Evolutionary conservation across 1,140 invertebrate genomes (phyloP).

Genomic region (Batillaria attramentaria): DNA sequence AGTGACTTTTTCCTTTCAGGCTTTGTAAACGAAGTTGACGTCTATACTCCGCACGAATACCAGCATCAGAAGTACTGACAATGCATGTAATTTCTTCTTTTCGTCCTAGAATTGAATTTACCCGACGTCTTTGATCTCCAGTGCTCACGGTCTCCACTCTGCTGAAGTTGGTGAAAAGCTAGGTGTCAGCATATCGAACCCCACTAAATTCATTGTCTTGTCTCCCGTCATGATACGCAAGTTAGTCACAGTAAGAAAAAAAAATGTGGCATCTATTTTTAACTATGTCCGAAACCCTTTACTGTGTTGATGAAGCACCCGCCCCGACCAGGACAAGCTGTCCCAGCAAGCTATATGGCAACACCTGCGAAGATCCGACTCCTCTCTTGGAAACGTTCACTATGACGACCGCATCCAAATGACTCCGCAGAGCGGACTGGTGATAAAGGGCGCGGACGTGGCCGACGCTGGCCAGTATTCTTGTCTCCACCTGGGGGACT

Average conservation of each 20-base stretch:
- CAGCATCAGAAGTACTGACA: background rate
- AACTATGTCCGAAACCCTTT: no score
- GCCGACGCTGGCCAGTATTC: constrained; percentile 55
- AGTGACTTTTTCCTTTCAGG: no score
- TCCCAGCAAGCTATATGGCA: constrained; percentile 44
- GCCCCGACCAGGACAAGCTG: constrained; percentile 47
- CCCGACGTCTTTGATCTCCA: background rate
- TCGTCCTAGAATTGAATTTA: background rate
- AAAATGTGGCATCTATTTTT: no score
- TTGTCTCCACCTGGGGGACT: constrained; percentile 39
- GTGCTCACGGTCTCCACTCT: background rate
- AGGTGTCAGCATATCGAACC: background rate
- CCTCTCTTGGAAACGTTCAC: constrained; percentile 3
- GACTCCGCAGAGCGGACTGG: constrained; percentile 39
- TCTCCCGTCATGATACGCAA: background rate
- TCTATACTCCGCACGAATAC: background rate
- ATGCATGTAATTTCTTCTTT: no score
- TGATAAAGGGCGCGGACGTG: constrained; percentile 49
- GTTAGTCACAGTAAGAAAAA: no score
- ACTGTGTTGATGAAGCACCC: constrained; percentile 30
- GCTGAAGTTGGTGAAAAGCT: background rate
- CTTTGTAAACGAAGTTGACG: no score
- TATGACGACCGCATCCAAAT: constrained; percentile 34
- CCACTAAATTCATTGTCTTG: background rate
- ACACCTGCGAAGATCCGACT: constrained; percentile 35